Evolutionary conservation across 1,140 invertebrate genomes (phyloP).

Genomic region (Samia ricini): DNA sequence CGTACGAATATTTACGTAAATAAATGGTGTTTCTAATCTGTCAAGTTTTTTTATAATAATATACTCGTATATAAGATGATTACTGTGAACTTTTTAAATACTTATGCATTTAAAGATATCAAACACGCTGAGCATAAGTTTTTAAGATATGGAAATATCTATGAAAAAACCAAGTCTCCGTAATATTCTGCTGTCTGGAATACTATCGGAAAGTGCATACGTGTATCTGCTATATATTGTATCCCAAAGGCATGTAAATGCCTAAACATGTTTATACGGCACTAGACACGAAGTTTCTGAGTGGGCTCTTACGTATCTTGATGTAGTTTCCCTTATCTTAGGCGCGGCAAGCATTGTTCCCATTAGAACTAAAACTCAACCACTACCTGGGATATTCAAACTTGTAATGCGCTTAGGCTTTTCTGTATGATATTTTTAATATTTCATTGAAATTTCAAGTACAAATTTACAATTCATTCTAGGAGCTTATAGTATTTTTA

Average conservation of each 20-base stretch:
- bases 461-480: too few relatives aligned
- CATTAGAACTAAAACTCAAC: conserved; percentile 20
- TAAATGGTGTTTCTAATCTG: conserved; percentile 31
- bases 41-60: background rate
- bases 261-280: background rate
- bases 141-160: background rate
- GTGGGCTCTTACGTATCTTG: conserved; percentile 43
- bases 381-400: conserved; percentile 16
- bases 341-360: conserved; percentile 31
- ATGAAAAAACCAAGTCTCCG: background rate
- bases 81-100: background rate
- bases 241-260: background rate
- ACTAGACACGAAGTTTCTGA: conserved; percentile 33
- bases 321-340: conserved; percentile 45
- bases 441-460: background rate
- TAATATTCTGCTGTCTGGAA: background rate
- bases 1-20: conserved; percentile 20
- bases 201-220: background rate
- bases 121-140: too few relatives aligned
- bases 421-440: background rate
- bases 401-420: conserved; percentile 1
- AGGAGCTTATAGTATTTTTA: too few relatives aligned
- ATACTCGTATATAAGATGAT: background rate
- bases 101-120: too few relatives aligned
- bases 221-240: background rate